A percentile compares a stretch with the other conserved stretches of the same genome.
Conservation (phyloP, 1,140 invertebrate genomes). For the Drosophila seguyi region DNA sequence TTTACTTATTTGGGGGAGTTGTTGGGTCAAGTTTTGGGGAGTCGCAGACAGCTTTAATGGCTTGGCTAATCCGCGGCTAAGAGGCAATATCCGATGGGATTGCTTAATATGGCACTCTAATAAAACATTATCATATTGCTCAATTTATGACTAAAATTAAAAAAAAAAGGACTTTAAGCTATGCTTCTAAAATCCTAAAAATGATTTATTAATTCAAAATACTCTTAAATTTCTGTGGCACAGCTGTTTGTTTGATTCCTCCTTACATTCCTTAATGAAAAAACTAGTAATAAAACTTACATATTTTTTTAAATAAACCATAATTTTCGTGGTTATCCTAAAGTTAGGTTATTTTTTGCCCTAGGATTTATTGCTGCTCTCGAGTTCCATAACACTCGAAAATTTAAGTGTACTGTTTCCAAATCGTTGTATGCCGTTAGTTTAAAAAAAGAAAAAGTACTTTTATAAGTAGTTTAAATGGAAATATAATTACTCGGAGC, state of each 20-base stretch:
- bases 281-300: no score
- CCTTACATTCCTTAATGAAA: no score
- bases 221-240: no score
- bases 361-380: no score
- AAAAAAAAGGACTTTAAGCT: neutral
- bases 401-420: neutral
- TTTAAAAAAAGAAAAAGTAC: constrained; percentile 6
- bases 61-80: constrained; percentile 7
- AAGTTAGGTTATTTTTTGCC: neutral
- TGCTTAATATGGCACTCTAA: neutral
- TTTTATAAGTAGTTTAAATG: constrained; percentile 27
- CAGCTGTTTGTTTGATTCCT: no score
- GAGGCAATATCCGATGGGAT: neutral
- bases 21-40: constrained; percentile 49
- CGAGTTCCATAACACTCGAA: neutral
- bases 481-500: constrained; percentile 36
- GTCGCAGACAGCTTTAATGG: constrained; percentile 9
- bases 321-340: no score
- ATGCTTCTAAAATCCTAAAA: no score
- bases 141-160: neutral
- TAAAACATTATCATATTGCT: neutral
- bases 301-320: no score
- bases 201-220: no score
- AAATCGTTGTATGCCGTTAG: constrained; percentile 2
- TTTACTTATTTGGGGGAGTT: constrained; percentile 30